Base-by-base conservation (phyloP, 2,888 invertebrate genomes). In the Suillia variegata region DNA sequence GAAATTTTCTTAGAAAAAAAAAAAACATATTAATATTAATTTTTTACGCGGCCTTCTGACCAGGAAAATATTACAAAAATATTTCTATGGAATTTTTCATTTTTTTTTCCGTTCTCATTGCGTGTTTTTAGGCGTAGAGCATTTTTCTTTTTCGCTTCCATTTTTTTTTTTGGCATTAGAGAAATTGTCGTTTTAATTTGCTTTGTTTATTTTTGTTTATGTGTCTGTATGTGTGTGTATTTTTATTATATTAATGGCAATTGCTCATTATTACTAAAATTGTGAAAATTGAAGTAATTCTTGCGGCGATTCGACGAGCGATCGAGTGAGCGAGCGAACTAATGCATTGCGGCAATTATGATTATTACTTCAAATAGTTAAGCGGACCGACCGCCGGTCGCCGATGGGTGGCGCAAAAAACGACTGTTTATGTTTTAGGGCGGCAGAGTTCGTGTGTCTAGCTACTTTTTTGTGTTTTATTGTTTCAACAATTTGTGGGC, bases 221-320 rank as follows among this genome's bases (percentile, higher is more conserved):
- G 24, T 42, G 1, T 26, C 15, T 8, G 24, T 22, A 52, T 33
- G 8, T 20, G 24, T 56, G 47, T 42, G 56, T 22, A 58, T 56
- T 62, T 65, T 67, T 71, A 70, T 75, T 73, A 65, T 64, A 70
- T 73, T 73, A 75, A 71, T 66, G 64, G 62, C 73, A 67, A 72
- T 75, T 72, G 73, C 66, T 75, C 71, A 71, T 70, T 75, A 70
- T 68, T 68, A 72, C 56, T 62, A 13, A 20, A 45, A 45, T 45
- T 45, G 45, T n/a, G n/a, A n/a, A n/a, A n/a, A n/a, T n/a, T n/a
- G n/a, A n/a, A n/a, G n/a, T 51, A 38, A 56, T 56, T 48, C 18
- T 45, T 18, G 18, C n/a, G n/a, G n/a, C n/a, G n/a, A n/a, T n/a
- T n/a, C n/a, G n/a, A n/a, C n/a, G n/a, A n/a, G n/a, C n/a, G n/a